Evolutionary conservation across 2,888 invertebrate genomes (phyloP), one percentile per base, ranked within the genome.

Genomic region (Rhogogaster chlorosoma): DNA sequence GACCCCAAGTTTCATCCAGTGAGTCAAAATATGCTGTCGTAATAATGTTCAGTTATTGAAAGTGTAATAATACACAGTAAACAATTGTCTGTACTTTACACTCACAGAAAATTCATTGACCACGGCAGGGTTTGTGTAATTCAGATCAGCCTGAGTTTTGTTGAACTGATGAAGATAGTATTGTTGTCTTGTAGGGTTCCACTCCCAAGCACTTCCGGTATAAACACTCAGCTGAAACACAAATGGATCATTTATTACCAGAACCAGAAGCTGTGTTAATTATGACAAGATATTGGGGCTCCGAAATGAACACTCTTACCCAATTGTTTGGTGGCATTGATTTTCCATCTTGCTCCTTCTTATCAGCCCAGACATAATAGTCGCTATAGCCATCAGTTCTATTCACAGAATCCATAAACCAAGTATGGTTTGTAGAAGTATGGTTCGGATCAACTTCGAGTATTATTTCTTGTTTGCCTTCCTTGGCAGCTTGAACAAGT

Each of bases 161-260:
- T 95, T 95, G 89, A 96, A 97, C 89, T 97, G 97, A 86, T 98
- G 97, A 83, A 98, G 95, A 92, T 98, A 98, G 93, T 95, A 98
- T 91, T 97, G 95, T 42, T 95, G 91, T 84, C 97, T 95, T 1
- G 90, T 90, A 0, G 94, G 93, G 85, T 96, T 96, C 94, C 95
- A 97, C 57, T 94, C 94, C 98, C 98, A 98, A 0, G 97, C 96
- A 0, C 96, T 94, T 12, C 94, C 95, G 86, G 94, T 95, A 88
- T 94, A 94, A 3, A 94, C 93, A 87, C 95, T 95, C 29, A 93
- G 78, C 94, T 94, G 88, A 80, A 87, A 86, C 10, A 85, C 87
- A 67, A 42, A 85, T 67, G 78, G 10, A 78, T 70, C n/a, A 64
- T 26, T 15, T 45, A 83, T 61, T 36, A 61, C 18, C 22, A 57